These are phyloP conservation scores for Corythaeola cristata DNA, from an alignment of 2,113 vertebrate genomes.

Conservation along the genomic window DNA sequence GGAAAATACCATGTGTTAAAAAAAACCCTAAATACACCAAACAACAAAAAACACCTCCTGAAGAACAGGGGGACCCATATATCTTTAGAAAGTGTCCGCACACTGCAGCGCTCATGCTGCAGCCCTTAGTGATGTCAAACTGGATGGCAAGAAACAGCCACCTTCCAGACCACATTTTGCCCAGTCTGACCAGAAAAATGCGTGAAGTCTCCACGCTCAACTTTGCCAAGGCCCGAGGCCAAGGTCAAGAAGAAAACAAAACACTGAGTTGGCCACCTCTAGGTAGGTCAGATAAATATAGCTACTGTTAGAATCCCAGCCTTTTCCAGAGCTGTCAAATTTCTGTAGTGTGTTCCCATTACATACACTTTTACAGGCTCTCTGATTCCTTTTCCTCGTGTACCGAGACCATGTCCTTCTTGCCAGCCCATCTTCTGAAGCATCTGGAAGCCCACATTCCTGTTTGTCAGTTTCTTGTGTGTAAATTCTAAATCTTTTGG, in stretches of 20 bases:
- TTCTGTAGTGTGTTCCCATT: not conserved
- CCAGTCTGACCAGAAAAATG: not conserved
- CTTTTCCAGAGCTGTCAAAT: not conserved
- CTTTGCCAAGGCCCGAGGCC: not conserved
- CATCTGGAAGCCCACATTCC: constrained; percentile 97
- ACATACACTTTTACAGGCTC: constrained; percentile 86
- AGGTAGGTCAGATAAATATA: not conserved
- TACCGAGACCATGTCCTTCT: constrained; percentile 91
- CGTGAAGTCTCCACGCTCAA: not conserved
- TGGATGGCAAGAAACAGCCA: not conserved
- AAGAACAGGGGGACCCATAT: not conserved
- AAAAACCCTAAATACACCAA: not conserved
- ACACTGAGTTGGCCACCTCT: not conserved
- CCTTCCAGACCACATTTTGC: not conserved
- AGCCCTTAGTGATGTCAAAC: not conserved
- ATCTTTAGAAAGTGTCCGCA: not conserved
- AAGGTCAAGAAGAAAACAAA: not conserved
- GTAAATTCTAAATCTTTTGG: constrained; percentile 73
- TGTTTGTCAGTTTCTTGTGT: constrained; percentile 86
- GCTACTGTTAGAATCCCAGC: not conserved
- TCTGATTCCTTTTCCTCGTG: constrained; percentile 87
- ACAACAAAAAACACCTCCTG: not conserved
- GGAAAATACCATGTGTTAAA: not conserved
- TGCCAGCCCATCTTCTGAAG: constrained; percentile 99
- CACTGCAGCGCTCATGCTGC: not conserved